phyloP scores from a whole-genome alignment of 2,797 vertebrate genomes.

The Acrossocheilus wenchowensis region DNA sequence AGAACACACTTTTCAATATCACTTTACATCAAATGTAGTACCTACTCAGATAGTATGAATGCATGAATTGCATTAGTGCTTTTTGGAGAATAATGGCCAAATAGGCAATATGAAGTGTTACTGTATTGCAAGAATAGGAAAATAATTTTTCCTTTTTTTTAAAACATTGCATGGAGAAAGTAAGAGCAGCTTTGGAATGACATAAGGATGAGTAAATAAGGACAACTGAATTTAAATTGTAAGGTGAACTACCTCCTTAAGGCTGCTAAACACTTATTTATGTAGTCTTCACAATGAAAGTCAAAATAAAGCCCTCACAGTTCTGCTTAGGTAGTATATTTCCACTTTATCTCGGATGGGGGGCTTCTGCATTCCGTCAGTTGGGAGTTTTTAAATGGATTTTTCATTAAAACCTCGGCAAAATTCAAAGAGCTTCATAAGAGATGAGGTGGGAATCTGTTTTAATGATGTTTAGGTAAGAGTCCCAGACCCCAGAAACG shows the following conservation, averaged over 20 bases:
- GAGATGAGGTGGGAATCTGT: slow-evolving; percentile 68
- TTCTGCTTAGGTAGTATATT: slow-evolving; percentile 21
- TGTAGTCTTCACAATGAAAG: slow-evolving; percentile 3
- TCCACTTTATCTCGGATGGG: slow-evolving; percentile 1
- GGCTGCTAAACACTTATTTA: slow-evolving; percentile 17
- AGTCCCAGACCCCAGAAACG: slow-evolving; percentile 67
- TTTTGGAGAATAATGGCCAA: neutral
- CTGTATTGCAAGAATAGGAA: neutral
- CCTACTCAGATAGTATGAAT: neutral
- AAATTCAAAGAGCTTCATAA: slow-evolving; percentile 61
- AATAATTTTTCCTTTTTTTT: neutral
- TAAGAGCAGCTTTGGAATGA: neutral
- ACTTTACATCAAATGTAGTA: neutral
- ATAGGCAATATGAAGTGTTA: neutral
- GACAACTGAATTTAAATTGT: neutral
- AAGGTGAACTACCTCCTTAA: neutral
- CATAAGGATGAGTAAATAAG: neutral
- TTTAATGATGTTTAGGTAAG: slow-evolving; percentile 72
- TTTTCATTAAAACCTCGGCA: slow-evolving; percentile 74
- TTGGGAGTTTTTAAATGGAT: slow-evolving; percentile 66
- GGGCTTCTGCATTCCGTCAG: slow-evolving; percentile 59
- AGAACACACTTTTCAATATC: neutral
- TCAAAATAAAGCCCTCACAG: slow-evolving; percentile 3
- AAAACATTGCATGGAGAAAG: neutral
- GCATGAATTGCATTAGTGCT: neutral